Conservation (phyloP, 2,113 vertebrate genomes). For the Aphyosemion australe region DNA sequence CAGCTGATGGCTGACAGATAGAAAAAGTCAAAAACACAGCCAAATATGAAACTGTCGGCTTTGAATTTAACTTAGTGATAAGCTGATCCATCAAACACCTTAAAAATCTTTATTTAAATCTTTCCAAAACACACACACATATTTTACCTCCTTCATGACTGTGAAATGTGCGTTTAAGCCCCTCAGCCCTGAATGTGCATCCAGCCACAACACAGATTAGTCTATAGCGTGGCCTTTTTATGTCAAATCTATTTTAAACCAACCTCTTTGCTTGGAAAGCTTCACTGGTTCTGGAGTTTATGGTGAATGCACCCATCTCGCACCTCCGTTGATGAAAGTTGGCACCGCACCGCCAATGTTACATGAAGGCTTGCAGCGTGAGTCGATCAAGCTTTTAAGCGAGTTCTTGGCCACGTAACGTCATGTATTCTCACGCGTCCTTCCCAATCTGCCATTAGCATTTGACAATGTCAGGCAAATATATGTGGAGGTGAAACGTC, state of each 20-base stretch:
- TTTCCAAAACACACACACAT: neutral
- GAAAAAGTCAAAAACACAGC: neutral
- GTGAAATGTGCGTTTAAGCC: slow-evolving; percentile 39
- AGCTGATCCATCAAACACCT: slow-evolving; percentile 3
- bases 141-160: slow-evolving; percentile 16
- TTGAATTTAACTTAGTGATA: slow-evolving; percentile 15
- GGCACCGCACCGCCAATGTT: slow-evolving; percentile 51
- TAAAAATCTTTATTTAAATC: slow-evolving; percentile 23
- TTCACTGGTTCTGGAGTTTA: slow-evolving; percentile 58
- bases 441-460: slow-evolving; percentile 48
- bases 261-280: slow-evolving; percentile 39
- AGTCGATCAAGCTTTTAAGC: slow-evolving; percentile 48
- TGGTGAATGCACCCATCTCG: slow-evolving; percentile 70
- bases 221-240: slow-evolving; percentile 71
- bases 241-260: slow-evolving; percentile 71
- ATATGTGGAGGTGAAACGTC: slow-evolving; percentile 17
- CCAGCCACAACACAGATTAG: slow-evolving; percentile 37
- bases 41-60: slow-evolving; percentile 10
- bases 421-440: slow-evolving; percentile 30
- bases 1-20: neutral
- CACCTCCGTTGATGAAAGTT: slow-evolving; percentile 59
- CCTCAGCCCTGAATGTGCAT: slow-evolving; percentile 36
- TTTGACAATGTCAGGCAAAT: slow-evolving; percentile 56
- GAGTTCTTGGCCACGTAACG: slow-evolving; percentile 34
- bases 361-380: slow-evolving; percentile 46